Percentiles rank a stretch among this genome's conserved stretches.
Conservation (phyloP, 2,888 invertebrate species). For the Dysmachus trigonus region DNA sequence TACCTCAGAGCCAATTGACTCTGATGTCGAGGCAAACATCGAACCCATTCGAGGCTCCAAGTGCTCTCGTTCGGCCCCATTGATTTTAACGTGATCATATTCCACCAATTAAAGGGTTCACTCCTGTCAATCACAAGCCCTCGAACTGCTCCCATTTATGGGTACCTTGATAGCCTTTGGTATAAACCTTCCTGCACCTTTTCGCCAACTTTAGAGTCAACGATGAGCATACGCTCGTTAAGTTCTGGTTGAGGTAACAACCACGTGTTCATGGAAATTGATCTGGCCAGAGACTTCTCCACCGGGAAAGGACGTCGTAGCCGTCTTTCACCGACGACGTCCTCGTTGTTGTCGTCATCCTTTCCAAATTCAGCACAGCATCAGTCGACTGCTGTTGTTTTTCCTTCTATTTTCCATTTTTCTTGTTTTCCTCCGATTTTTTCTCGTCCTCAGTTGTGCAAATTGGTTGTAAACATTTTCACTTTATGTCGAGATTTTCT, state of each 20-base stretch:
- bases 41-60: background rate
- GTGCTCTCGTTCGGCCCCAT: background rate
- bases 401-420: background rate
- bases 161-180: background rate
- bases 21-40: background rate
- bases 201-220: background rate
- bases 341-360: background rate
- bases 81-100: background rate
- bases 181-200: background rate
- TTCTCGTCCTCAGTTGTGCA: background rate
- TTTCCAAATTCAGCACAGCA: background rate
- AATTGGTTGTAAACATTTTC: conserved; percentile 39
- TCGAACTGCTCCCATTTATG: background rate
- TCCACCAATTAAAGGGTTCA: background rate
- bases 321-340: background rate
- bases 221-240: background rate
- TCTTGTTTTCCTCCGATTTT: background rate
- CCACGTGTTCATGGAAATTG: conserved; percentile 6
- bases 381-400: background rate
- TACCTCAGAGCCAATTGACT: background rate
- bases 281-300: background rate
- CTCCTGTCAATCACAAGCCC: background rate
- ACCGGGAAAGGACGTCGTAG: background rate
- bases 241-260: conserved; percentile 3
- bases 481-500: conserved; percentile 36